phyloP scores from a whole-genome alignment of 2,888 invertebrate species.

The Caenorhabditis macrosperma region DNA sequence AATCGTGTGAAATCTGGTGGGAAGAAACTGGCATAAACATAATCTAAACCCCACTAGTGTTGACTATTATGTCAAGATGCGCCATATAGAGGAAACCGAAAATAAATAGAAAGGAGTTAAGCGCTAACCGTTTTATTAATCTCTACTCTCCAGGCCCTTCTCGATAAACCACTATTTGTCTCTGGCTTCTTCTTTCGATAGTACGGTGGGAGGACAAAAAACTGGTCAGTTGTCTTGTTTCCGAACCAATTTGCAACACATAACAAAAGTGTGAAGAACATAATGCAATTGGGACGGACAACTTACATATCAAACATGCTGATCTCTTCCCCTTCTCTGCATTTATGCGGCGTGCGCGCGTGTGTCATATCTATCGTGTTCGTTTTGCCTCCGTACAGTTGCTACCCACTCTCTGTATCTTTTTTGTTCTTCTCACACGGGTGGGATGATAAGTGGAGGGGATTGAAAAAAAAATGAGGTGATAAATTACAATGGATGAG shows the following conservation, averaged over 20 bases:
- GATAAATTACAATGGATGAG: conserved; percentile 51
- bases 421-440: conserved; percentile 2
- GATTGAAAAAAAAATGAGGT: conserved; percentile 21
- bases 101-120: conserved; percentile 54
- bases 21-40: conserved; percentile 37
- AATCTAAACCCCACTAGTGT: conserved; percentile 19
- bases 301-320: conserved; percentile 61
- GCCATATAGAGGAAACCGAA: conserved; percentile 41
- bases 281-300: conserved; percentile 47
- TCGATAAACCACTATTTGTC: conserved; percentile 2
- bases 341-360: conserved; percentile 24
- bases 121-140: conserved; percentile 61
- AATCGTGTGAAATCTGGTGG: conserved; percentile 52
- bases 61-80: conserved; percentile 43
- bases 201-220: conserved; percentile 11
- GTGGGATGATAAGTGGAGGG: conserved; percentile 23
- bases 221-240: conserved; percentile 26
- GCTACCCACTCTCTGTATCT: background rate
- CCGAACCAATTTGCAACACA: conserved; percentile 29
- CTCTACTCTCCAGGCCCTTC: conserved; percentile 30
- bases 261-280: conserved; percentile 49
- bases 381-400: conserved; percentile 2
- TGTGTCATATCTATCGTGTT: conserved; percentile 50
- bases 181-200: background rate
- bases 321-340: conserved; percentile 39